Base-by-base conservation (phyloP, 2,888 invertebrate genomes). In the Maniola hyperantus region DNA sequence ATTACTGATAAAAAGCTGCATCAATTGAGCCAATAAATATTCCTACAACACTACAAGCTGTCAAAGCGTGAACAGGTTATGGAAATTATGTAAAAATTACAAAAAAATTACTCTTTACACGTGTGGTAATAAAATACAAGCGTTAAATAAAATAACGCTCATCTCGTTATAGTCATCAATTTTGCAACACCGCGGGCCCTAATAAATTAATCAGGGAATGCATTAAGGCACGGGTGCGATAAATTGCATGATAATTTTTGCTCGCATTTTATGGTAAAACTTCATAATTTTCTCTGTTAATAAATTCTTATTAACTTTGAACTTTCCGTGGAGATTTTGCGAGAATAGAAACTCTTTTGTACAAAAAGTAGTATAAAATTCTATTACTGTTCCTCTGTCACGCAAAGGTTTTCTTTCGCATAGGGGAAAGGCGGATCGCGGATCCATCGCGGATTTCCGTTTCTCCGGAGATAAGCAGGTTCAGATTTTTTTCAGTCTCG, bases 151-250 rank as follows among this genome's bases (percentile, higher is more conserved):
- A 71, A 71, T 70, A 60, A 60, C 71, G 64, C 53, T 67, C 71
- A 69, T 71, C 72, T 67, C 65, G 67, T 71, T 68, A 65, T 65
- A 65, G 69, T 64, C 71, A 83, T 84, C 82, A 82, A 83, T 84
- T 83, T 80, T 77, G 77, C 79, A 79, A 77, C 79, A 77, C 78
- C 84, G 84, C 79, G 86, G 85, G 84, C 77, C 73, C 77, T 79
- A 84, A 85, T 85, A 86, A 86, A 89, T 88, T 85, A 85, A 87
- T 87, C 84, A 86, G 81, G 72, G 77, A 76, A 79, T 80, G 81
- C 82, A 84, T 87, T 84, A 82, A 83, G 78, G 80, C 80, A 70
- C 79, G 76, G 81, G 77, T 80, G 82, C 80, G 73, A 83, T 83
- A 84, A 85, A 89, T 88, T 83, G 83, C 76, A 77, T 84, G 85